A percentile compares a stretch with the other conserved stretches of the same genome.
phyloP scores from a whole-genome alignment of 53 echinoderm and acorn worm species.

The Paelopatides confundens region DNA sequence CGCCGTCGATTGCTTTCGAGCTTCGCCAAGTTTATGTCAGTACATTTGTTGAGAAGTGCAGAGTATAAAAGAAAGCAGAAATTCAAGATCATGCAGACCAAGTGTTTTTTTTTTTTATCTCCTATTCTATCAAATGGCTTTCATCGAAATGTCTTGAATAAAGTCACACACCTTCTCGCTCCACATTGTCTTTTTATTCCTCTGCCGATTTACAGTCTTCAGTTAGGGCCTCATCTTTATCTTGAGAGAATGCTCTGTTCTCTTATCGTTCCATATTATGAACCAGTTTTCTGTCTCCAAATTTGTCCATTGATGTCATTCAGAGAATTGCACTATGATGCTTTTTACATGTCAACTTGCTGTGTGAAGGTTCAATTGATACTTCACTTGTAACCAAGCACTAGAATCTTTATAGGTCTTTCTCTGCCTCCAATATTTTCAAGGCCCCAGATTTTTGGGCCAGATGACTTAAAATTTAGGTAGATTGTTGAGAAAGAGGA shows the following conservation, averaged over 20 bases:
- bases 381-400: background rate
- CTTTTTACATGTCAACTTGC: background rate
- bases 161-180: background rate
- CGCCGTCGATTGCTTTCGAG: too few relatives aligned
- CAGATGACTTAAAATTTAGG: background rate
- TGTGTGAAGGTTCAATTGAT: background rate
- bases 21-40: too few relatives aligned
- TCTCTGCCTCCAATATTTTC: background rate
- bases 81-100: too few relatives aligned
- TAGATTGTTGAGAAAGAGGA: constrained; percentile 3
- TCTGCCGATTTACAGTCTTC: background rate
- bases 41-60: too few relatives aligned
- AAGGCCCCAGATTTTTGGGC: background rate
- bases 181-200: background rate
- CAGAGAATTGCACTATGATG: background rate
- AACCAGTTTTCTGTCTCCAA: background rate
- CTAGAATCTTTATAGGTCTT: background rate
- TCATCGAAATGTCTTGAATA: background rate
- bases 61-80: too few relatives aligned
- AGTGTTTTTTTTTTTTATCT: too few relatives aligned
- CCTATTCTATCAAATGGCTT: too few relatives aligned
- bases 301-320: background rate
- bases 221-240: background rate
- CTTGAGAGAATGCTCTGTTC: background rate
- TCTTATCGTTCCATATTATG: background rate